phyloP scores from a whole-genome alignment of 1,140 invertebrate genomes.

The Bombus pyrosoma region DNA sequence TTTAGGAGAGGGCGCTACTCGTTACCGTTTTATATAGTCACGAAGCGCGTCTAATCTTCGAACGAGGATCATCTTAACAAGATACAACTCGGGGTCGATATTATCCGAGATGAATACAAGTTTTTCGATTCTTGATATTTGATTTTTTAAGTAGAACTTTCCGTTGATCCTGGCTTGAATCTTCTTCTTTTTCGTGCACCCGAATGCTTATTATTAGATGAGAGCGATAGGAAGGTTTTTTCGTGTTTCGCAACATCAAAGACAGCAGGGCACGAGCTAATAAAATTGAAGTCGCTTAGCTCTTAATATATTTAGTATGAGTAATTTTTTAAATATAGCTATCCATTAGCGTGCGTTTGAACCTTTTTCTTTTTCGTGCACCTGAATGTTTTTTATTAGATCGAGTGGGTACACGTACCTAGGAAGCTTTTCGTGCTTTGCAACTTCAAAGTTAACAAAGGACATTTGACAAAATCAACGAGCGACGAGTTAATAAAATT shows the following conservation, averaged over 20 bases:
- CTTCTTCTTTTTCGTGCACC: background rate
- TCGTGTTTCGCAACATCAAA: background rate
- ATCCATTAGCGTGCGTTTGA: background rate
- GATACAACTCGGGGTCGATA: background rate
- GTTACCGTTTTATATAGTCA: background rate
- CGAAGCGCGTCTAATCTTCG: background rate
- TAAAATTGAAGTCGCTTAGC: background rate
- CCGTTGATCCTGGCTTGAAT: background rate
- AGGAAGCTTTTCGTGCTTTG: background rate
- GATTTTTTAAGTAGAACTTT: background rate
- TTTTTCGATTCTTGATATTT: too few species aligned
- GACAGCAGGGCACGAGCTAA: background rate
- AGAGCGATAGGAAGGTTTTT: background rate
- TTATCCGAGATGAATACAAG: too few species aligned
- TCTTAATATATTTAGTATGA: background rate
- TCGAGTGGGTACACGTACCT: too few species aligned
- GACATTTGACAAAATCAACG: background rate
- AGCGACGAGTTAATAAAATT: background rate
- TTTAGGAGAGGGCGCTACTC: background rate
- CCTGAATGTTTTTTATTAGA: background rate
- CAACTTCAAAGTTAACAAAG: background rate
- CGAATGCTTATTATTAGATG: too few species aligned
- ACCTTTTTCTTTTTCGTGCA: background rate
- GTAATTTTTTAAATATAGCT: too few species aligned
- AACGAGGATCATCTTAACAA: background rate